Base-by-base conservation (phyloP, 2,797 vertebrate species). In the Galagoides demidoff region DNA sequence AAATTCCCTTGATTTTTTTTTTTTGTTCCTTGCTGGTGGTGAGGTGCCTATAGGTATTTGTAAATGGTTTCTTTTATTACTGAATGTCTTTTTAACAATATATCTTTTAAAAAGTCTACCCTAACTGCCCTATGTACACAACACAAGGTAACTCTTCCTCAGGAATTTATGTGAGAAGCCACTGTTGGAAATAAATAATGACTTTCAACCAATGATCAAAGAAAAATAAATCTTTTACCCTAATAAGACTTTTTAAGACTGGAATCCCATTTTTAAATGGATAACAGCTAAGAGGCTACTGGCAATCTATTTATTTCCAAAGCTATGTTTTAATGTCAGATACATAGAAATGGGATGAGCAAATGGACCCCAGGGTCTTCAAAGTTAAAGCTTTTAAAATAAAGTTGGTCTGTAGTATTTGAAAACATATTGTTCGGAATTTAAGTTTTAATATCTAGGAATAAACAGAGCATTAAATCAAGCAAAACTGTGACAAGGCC, bases 381-480 rank as follows among this genome's bases (percentile, higher is more conserved):
- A 87, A 97, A 98, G 98, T 86, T 45, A 95, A 98, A 97, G 98
- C 98, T 98, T 98, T 98, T 95, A 97, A 98, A 98, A 98, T 98
- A 98, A 98, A 98, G 98, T 99, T 99, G 97, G 96, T 92, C 89
- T 55, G 96, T 7, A 45, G 95, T 97, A 98, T 98, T 98, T 4
- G 97, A 97, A 98, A 98, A 97, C 98, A 98, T 98, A 99, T 98
- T 98, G 98, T 98, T 98, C 88, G 73, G 98, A 99, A 98, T 99
- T 99, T 99, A 98, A 99, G 99, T 98, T 99, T 99, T 99, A 99
- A 99, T 99, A 99, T 99, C 98, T 98, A 99, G 98, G 99, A 99
- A 99, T 99, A 99, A 99, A 99, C 99, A 99, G 99, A 99, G 99
- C 99, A 99, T 99, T 99, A 99, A 99, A 99, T 99, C 99, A 99